Conservation (phyloP, 2,113 vertebrate species). For the Ptilorrhoa leucosticta region DNA sequence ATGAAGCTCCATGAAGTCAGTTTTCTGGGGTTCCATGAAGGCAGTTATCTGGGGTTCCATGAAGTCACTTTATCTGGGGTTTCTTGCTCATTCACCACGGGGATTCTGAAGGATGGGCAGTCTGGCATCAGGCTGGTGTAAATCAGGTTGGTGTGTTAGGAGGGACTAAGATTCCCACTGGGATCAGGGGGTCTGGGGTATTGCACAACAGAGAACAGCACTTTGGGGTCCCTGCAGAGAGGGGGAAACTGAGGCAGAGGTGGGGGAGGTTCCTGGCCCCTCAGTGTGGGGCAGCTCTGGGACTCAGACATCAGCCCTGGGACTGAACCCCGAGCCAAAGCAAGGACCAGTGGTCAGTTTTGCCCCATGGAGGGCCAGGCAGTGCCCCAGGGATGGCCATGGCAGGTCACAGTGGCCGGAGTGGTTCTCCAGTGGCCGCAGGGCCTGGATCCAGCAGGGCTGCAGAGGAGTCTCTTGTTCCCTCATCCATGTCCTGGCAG, state of each 20-base stretch:
- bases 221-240: neutral
- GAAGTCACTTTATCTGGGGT: rapidly evolving
- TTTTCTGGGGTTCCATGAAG: neutral
- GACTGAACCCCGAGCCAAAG: neutral
- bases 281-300: neutral
- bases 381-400: neutral
- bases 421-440: neutral
- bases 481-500: neutral
- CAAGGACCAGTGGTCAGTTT: rapidly evolving
- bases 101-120: rapidly evolving
- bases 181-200: neutral
- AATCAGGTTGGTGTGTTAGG: neutral
- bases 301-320: rapidly evolving
- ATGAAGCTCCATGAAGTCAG: rapidly evolving
- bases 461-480: neutral
- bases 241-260: neutral
- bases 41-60: too few relatives aligned
- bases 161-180: rapidly evolving
- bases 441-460: neutral
- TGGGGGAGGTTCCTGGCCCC: rapidly evolving
- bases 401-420: rapidly evolving
- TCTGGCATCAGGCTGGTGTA: neutral
- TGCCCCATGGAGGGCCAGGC: rapidly evolving
- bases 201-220: neutral
- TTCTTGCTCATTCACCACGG: rapidly evolving